Evolutionary conservation across 1,140 invertebrate species (phyloP), one percentile per base, ranked within the genome.

Genomic region (Calosoma granatense): DNA sequence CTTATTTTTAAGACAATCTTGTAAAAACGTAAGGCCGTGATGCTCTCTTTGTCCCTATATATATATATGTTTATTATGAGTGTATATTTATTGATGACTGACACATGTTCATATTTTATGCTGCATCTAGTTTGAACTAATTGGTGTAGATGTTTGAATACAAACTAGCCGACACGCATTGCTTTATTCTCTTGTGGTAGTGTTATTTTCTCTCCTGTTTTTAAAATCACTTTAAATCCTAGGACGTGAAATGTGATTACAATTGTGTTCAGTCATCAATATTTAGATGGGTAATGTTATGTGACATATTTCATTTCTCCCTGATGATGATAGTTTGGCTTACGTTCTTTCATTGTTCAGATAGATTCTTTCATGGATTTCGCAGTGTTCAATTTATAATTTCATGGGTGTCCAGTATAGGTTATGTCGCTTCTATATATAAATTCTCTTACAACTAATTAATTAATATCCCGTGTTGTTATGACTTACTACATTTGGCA

Each of bases 1-100:
- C 6, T 47, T 47, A 47, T 47, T 47, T 36, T 47, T 47, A 47
- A 47, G 41, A 47, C 41, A 47, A 47, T 47, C 41, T 47, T 4
- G 17, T 47, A 17, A 47, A 47, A 36, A 47, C 41, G 6, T 11
- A 47, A 47, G 41, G 41, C 26, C 26, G 26, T 30, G 26, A 30
- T 6, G 26, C 41, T 47, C 41, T 47, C 41, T 47, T 47, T 47
- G 6, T 36, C 26, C 6, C 6, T 47, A 47, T 4, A 47, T 47
- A 11, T 6, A 17, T 47, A 12, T 47, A 9, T 12, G 17, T 12
- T 12, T 11, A 12, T 47, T 12, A 47, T 47, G 6, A 47, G 3
- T 11, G 41, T 12, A 47, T 36, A 6, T n/a, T n/a, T n/a, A n/a
- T n/a, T n/a, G n/a, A n/a, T n/a, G n/a, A 30, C 14, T 30, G 26